Evolutionary conservation across 23 tunicate species (phyloP).

Genomic region (Trididemnum clinides): DNA sequence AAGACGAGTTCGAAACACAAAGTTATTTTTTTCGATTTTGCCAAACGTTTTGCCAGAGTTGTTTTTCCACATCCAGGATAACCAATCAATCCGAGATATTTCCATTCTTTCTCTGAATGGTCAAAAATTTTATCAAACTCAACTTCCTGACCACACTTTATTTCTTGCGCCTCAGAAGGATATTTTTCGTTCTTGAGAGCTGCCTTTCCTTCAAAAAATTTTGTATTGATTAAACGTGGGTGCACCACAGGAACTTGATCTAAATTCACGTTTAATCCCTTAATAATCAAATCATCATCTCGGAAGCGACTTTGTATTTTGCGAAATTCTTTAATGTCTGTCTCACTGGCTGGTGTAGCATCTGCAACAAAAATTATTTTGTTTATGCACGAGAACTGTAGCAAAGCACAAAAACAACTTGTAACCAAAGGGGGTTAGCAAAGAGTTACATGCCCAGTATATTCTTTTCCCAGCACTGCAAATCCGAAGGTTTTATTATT

Average conservation of each 20-base stretch:
- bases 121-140: neutral
- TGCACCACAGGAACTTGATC: constrained; percentile 17
- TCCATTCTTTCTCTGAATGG: neutral
- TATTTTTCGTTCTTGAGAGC: neutral
- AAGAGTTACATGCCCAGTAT: too few species aligned
- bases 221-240: neutral
- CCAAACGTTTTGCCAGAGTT: constrained; percentile 16
- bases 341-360: too few species aligned
- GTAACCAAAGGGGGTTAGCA: too few species aligned
- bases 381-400: too few species aligned
- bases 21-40: neutral
- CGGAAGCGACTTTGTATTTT: neutral
- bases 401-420: too few species aligned
- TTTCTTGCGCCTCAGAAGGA: neutral
- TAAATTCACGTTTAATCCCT: neutral
- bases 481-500: too few species aligned
- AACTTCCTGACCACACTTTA: neutral
- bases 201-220: constrained; percentile 14
- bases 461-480: too few species aligned
- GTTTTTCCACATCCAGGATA: constrained; percentile 44
- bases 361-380: too few species aligned
- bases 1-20: neutral
- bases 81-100: constrained; percentile 17
- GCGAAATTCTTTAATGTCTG: too few species aligned
- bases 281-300: neutral